Conservation (phyloP, 1,140 invertebrate species). For the Yoshiicerus persimilis region DNA sequence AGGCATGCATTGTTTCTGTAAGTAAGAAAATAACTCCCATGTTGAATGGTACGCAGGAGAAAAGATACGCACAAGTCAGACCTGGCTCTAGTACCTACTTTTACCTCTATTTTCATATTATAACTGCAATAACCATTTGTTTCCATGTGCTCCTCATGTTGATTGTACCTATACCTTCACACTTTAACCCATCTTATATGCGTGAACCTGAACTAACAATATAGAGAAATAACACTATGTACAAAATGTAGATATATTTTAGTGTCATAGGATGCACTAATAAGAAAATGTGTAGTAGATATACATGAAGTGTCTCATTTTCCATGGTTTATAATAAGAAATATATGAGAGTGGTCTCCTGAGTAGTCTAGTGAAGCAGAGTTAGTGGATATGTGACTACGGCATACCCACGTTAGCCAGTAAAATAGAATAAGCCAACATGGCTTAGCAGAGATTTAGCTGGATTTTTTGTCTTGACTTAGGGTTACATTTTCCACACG, state of each 20-base stretch:
- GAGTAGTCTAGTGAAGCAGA: neutral
- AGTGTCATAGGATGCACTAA: neutral
- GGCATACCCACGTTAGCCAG: neutral
- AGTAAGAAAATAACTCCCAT: neutral
- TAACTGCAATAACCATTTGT: neutral
- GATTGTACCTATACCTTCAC: neutral
- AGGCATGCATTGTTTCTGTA: neutral
- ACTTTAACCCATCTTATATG: no score
- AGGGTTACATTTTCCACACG: slow-evolving; percentile 3
- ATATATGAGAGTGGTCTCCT: neutral
- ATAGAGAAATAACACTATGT: neutral
- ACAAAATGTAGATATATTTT: neutral
- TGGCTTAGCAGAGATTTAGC: slow-evolving; percentile 4
- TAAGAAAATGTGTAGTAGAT: neutral
- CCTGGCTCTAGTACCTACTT: neutral
- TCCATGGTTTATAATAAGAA: neutral
- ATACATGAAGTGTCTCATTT: neutral
- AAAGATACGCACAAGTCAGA: neutral
- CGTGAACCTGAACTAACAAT: neutral
- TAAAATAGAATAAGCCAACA: slow-evolving; percentile 15
- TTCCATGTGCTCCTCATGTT: neutral
- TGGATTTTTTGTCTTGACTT: slow-evolving; percentile 11
- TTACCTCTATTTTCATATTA: neutral
- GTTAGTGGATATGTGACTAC: neutral
- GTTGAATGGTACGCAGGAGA: no score